phyloP scores from a whole-genome alignment of 1,140 invertebrate genomes.

The Phocides pigmalion region DNA sequence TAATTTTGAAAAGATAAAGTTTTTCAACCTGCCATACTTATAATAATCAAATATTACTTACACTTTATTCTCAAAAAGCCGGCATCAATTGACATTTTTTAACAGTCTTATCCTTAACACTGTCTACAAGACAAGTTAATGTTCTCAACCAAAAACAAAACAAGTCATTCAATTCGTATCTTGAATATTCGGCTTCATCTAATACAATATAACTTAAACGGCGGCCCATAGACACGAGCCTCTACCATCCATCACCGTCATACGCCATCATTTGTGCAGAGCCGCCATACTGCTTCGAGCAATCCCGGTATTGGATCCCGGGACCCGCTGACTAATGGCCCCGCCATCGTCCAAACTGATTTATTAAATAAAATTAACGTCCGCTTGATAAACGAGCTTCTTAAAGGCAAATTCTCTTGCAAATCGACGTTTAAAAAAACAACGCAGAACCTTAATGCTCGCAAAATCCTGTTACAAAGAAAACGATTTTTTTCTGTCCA shows the following conservation, averaged over 20 bases:
- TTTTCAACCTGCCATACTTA: too few species aligned
- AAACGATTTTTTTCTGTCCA: slow-evolving; percentile 33
- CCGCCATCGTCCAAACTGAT: slow-evolving; percentile 62
- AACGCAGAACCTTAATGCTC: slow-evolving; percentile 35
- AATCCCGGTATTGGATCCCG: slow-evolving; percentile 60
- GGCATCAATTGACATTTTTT: neutral
- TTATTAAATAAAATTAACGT: slow-evolving; percentile 78
- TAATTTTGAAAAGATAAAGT: too few species aligned
- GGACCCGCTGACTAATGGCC: slow-evolving; percentile 63
- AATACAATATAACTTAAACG: slow-evolving; percentile 55
- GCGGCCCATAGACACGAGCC: slow-evolving; percentile 44
- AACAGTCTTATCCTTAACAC: slow-evolving; percentile 9
- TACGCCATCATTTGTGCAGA: slow-evolving; percentile 62
- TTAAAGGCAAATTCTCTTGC: slow-evolving; percentile 51
- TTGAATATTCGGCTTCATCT: slow-evolving; percentile 38
- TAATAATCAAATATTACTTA: too few species aligned
- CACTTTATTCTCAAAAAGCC: neutral
- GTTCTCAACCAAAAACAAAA: slow-evolving; percentile 38
- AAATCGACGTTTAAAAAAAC: slow-evolving; percentile 38
- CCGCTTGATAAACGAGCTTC: slow-evolving; percentile 62
- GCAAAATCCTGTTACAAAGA: slow-evolving; percentile 37
- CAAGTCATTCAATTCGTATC: slow-evolving; percentile 43
- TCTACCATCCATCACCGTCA: slow-evolving; percentile 68
- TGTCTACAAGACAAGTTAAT: slow-evolving; percentile 18
- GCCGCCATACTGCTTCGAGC: slow-evolving; percentile 50